A percentile compares a stretch with the other conserved stretches of the same genome.
Conservation (phyloP, 1,140 invertebrate genomes). For the Melipona quadrifasciata region DNA sequence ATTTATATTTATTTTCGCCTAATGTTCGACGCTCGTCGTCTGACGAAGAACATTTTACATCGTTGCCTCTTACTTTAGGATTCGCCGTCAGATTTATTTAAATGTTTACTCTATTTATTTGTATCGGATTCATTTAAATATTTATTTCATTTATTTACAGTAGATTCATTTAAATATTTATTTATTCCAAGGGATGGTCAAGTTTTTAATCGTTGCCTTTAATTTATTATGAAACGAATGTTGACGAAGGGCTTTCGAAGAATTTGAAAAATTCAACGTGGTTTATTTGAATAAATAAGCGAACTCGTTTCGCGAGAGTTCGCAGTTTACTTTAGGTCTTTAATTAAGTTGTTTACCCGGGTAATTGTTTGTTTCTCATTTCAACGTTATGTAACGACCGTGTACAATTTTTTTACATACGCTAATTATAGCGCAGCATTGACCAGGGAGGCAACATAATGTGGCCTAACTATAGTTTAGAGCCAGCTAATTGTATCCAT, state of each 20-base stretch:
- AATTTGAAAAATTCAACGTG: too few relatives aligned
- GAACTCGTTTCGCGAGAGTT: not conserved
- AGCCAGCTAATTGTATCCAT: not conserved
- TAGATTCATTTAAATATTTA: too few relatives aligned
- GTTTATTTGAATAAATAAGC: not conserved
- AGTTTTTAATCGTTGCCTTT: too few relatives aligned
- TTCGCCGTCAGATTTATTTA: too few relatives aligned
- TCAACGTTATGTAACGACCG: not conserved
- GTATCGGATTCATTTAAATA: too few relatives aligned
- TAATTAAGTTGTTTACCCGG: not conserved
- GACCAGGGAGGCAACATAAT: not conserved
- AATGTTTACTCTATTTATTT: too few relatives aligned
- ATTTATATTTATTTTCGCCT: conserved; percentile 54
- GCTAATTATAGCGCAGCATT: not conserved
- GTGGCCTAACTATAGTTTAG: not conserved
- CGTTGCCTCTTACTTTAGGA: not conserved
- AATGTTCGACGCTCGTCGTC: not conserved
- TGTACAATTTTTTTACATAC: too few relatives aligned
- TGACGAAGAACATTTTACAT: not conserved
- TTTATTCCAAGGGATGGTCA: too few relatives aligned
- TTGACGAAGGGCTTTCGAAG: too few relatives aligned
- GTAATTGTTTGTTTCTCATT: not conserved
- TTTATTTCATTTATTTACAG: too few relatives aligned
- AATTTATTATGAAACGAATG: too few relatives aligned
- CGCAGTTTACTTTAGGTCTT: not conserved